These are phyloP conservation scores for Xanthorhoe spadicearia DNA, from an alignment of 2,888 invertebrate genomes.

Conservation along the genomic window DNA sequence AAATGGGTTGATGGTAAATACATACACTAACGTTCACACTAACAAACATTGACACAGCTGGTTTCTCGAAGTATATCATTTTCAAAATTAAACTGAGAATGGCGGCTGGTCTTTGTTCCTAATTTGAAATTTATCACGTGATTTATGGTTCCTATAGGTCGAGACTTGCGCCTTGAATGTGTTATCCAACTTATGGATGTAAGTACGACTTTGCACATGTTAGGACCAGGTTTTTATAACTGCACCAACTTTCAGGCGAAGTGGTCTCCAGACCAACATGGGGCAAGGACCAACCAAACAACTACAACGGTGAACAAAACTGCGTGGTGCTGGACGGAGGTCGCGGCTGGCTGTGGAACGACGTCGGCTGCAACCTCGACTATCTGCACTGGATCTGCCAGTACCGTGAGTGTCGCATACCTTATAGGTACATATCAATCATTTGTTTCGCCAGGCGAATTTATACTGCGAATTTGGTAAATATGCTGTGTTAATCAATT, in stretches of 20 bases:
- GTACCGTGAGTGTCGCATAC: conserved; percentile 89
- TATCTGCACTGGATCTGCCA: conserved; percentile 97
- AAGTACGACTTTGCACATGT: too few relatives aligned
- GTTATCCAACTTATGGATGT: too few relatives aligned
- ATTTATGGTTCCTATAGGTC: too few relatives aligned
- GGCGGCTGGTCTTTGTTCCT: too few relatives aligned
- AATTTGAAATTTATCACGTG: too few relatives aligned
- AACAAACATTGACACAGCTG: too few relatives aligned
- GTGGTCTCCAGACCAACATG: conserved; percentile 92
- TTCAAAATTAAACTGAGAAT: too few relatives aligned
- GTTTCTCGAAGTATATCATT: too few relatives aligned
- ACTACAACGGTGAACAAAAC: conserved; percentile 97
- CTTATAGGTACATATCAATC: conserved; percentile 75
- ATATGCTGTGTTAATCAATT: too few relatives aligned
- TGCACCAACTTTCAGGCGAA: conserved; percentile 84
- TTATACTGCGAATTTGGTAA: conserved; percentile 41
- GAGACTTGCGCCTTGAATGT: too few relatives aligned
- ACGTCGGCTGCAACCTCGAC: conserved; percentile 96
- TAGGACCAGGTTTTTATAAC: too few relatives aligned
- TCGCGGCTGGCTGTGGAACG: conserved; percentile 96
- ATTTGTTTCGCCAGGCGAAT: conserved; percentile 63
- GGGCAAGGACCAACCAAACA: conserved; percentile 98
- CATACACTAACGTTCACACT: too few relatives aligned
- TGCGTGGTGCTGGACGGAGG: conserved; percentile 97
- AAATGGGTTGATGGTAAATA: conserved; percentile 94